Percentiles rank a stretch among this genome's conserved stretches.
Evolutionary conservation across 2,797 vertebrate genomes (phyloP).

Genomic region (Gymnothorax javanicus): DNA sequence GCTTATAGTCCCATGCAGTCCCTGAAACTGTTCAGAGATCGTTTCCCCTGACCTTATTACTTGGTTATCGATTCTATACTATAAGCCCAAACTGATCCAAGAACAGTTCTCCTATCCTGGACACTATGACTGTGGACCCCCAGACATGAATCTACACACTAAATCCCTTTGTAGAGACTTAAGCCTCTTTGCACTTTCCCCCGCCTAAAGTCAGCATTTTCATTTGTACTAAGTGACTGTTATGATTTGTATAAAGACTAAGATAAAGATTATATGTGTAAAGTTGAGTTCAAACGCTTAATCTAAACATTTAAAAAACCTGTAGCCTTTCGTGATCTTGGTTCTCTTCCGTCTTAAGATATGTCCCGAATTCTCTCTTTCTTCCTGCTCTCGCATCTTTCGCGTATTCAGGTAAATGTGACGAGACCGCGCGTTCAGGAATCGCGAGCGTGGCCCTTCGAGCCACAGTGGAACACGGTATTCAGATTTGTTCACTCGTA

Average conservation of each 20-base stretch:
- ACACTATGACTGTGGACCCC: not conserved
- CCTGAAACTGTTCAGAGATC: too few species aligned
- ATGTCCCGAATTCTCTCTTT: not conserved
- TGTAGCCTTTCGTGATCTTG: not conserved
- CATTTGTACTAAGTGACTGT: slow-evolving; percentile 1
- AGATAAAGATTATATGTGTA: not conserved
- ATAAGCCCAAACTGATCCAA: not conserved
- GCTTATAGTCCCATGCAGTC: too few species aligned
- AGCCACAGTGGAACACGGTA: not conserved
- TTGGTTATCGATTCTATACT: not conserved
- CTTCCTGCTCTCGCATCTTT: not conserved
- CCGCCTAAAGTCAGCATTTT: not conserved
- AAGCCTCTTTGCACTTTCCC: slow-evolving; percentile 28
- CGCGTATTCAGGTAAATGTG: slow-evolving; percentile 2
- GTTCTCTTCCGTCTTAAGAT: not conserved
- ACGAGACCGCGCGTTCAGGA: not conserved
- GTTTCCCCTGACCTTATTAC: too few species aligned
- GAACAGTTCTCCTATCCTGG: not conserved
- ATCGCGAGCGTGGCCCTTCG: not conserved
- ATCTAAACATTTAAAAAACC: not conserved
- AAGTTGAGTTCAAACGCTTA: not conserved
- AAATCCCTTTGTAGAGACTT: not conserved
- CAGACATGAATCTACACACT: not conserved
- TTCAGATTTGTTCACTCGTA: not conserved
- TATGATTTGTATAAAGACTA: not conserved